Base-by-base conservation (phyloP, 2,888 invertebrate species). In the Euclidia mi region DNA sequence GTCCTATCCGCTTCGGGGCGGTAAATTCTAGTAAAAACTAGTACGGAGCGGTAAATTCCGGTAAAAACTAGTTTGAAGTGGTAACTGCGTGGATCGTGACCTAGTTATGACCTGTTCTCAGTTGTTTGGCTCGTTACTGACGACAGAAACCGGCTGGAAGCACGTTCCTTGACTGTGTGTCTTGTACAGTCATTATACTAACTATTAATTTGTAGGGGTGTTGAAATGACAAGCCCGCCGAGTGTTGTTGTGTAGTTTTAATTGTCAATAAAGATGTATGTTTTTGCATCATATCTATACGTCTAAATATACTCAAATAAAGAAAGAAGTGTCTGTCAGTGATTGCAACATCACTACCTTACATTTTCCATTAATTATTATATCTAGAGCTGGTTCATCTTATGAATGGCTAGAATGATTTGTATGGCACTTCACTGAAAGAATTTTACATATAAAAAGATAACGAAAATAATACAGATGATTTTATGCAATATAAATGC, bases 41-140 rank as follows among this genome's bases (percentile, higher is more conserved):
- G 6, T 53, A 35, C 41, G 41, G 42, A 42, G 29, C 18, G 18
- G 50, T 38, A 28, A 55, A 46, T 47, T 37, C 18, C 17, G 18
- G 50, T 38, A 17, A 52, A 74, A 74, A 67, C 64, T 57, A 52
- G 58, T 64, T 65, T 57, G 41, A 69, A 81, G 71, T 76, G 75
- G 56, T 71, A 79, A 78, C 76, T 76, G 68, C 70, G 65, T 75
- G 70, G 58, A 68, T 67, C 68, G 71, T 75, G 83, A 79, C 76
- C 83, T 56, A 78, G 82, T 80, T 81, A 64, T 59, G 66, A 56
- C 65, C 43, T 65, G 76, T 71, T 66, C 50, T 48, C 46, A 44
- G 55, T 58, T 68, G 73, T 76, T 83, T 78, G 76, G 79, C 79
- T 83, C 79, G 81, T 81, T 82, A 80, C 65, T 45, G 62, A 51